Base-by-base conservation (phyloP, 37 sponge, comb jelly and placozoan species). In the Cladorhizidae sp. region DNA sequence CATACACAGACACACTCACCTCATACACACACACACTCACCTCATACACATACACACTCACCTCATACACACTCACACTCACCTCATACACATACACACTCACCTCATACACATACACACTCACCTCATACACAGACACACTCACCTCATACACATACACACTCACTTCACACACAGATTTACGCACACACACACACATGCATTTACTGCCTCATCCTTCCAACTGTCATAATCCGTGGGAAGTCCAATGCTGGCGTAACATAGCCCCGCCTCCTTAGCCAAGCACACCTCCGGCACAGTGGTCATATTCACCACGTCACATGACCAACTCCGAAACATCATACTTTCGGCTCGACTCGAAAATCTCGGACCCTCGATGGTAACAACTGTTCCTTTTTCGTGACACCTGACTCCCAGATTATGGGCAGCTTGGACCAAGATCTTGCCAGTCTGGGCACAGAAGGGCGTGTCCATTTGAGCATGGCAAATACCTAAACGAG, bases 151-250 rank as follows among this genome's bases (percentile, higher is more conserved):
- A n/a, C n/a, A n/a, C n/a, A n/a, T n/a, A n/a, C n/a, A n/a, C n/a
- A n/a, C n/a, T 45, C 9, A 12, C 9, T 45, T 45, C 5, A 9
- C 8, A 45, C 49, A 45, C 49, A 45, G 8, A 5, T 45, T 9
- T 9, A 28, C 62, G 12, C 14, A 61, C 62, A 61, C 15, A 61
- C 62, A 61, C 14, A 61, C 62, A 61, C 62, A 61, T 28, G 12
- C 62, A 40, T 77, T 72, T 40, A 76, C 88, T 54, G 77, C 64
- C 50, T 90, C 86, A 9, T 83, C 83, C 69, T 79, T 89, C 99
- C 99, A 98, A 32, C 80, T 81, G 78, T 98, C 99, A 51, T 98
- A 98, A 80, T 98, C 99, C 12, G 99, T 98, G 9, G 95, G 93
- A 55, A 98, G 83, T 20, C 89, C 99, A 58, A 98, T 88, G 37